Evolutionary conservation across 2,888 invertebrate genomes (phyloP).

Genomic region (Cybosia mesomella): DNA sequence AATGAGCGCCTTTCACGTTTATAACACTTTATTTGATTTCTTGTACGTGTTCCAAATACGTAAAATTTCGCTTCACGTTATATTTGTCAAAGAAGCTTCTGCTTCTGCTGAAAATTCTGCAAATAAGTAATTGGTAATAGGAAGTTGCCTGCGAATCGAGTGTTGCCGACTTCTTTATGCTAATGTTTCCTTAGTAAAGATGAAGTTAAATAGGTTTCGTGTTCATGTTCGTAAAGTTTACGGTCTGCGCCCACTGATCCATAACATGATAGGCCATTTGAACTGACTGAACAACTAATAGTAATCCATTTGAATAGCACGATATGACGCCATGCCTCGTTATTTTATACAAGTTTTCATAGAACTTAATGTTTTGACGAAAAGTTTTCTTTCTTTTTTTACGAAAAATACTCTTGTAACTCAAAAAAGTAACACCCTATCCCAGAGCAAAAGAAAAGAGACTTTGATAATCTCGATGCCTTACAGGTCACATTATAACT

Average conservation of each 20-base stretch:
- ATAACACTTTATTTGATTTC: conserved; percentile 50
- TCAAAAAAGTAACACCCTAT: too few species aligned
- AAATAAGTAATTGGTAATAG: conserved; percentile 40
- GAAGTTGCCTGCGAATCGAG: conserved; percentile 37
- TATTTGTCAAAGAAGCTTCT: conserved; percentile 39
- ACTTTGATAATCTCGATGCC: too few species aligned
- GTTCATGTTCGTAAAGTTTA: conserved; percentile 18
- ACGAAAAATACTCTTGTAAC: too few species aligned
- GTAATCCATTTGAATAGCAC: too few species aligned
- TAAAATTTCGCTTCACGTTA: conserved; percentile 29
- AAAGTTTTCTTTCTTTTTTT: too few species aligned
- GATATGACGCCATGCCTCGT: too few species aligned
- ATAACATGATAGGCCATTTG: background rate
- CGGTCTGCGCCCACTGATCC: background rate
- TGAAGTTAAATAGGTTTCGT: conserved; percentile 21
- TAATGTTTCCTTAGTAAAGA: conserved; percentile 37
- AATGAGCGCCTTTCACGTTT: conserved; percentile 40
- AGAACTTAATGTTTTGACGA: too few species aligned
- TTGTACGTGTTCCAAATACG: conserved; percentile 50
- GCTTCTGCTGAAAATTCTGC: conserved; percentile 36
- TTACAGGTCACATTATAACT: too few species aligned
- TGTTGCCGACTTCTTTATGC: conserved; percentile 32
- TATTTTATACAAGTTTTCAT: too few species aligned
- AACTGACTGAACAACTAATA: too few species aligned
- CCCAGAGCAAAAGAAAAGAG: too few species aligned